A percentile compares a stretch with the other conserved stretches of the same genome.
Evolutionary conservation across 2,113 vertebrate species (phyloP).

Genomic region (Pomatostomus ruficeps): DNA sequence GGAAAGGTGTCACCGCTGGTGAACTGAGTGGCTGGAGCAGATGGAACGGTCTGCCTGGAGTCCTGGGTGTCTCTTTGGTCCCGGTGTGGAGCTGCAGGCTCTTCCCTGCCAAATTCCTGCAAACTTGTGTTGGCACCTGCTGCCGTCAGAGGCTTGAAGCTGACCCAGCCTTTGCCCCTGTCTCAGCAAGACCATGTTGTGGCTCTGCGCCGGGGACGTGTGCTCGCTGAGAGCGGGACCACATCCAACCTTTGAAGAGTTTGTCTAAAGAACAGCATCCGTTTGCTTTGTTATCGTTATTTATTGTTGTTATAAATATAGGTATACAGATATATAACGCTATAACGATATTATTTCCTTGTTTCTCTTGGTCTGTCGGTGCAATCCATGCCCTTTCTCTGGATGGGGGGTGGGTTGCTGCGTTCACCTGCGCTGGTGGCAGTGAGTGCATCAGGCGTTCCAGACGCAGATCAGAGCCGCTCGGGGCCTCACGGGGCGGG

Average conservation of each 20-base stretch:
- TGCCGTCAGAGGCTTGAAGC: accelerated
- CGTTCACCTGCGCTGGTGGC: neutral
- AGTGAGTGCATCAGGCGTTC: accelerated
- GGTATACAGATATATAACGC: neutral
- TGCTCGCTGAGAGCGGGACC: accelerated
- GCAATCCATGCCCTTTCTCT: neutral
- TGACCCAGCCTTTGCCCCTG: neutral
- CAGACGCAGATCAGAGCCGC: accelerated
- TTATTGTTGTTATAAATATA: neutral
- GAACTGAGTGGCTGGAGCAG: neutral
- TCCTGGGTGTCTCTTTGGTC: neutral
- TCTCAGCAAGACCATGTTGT: neutral
- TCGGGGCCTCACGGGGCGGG: neutral
- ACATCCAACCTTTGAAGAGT: neutral
- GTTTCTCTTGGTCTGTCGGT: neutral
- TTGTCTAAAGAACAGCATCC: neutral
- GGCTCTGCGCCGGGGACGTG: accelerated
- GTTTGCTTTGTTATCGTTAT: neutral
- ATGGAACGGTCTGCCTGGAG: neutral
- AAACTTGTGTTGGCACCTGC: accelerated
- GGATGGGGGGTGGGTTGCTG: neutral
- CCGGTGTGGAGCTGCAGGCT: neutral
- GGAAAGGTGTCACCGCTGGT: neutral
- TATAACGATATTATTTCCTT: neutral
- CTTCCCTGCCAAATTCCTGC: neutral